Conservation (phyloP, 92 coral and sea anemone genomes). For the Epizoanthus illoricatus region DNA sequence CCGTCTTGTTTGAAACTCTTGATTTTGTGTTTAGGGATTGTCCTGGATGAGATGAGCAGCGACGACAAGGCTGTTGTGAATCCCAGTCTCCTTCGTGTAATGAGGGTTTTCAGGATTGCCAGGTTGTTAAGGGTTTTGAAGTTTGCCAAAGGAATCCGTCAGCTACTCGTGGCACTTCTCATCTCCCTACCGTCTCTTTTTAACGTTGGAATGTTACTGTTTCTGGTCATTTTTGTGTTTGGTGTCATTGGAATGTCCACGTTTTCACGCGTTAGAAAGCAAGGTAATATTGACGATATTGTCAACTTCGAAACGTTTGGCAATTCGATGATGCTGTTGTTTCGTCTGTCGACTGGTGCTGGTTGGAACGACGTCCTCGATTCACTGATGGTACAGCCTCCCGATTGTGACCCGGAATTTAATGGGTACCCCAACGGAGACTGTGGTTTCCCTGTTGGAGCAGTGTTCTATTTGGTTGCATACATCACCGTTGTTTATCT, state of each 20-base stretch:
- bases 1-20: neutral
- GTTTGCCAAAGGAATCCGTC: slow-evolving; percentile 96
- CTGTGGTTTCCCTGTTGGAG: slow-evolving; percentile 82
- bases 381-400: slow-evolving; percentile 88
- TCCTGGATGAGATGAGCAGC: slow-evolving; percentile 72
- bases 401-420: slow-evolving; percentile 79
- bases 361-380: slow-evolving; percentile 97
- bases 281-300: slow-evolving; percentile 83
- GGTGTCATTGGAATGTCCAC: slow-evolving; percentile 96
- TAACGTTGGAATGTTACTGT: slow-evolving; percentile 88
- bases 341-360: slow-evolving; percentile 91
- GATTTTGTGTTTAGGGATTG: slow-evolving; percentile 61
- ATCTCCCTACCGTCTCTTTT: slow-evolving; percentile 90
- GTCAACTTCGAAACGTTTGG: slow-evolving; percentile 94
- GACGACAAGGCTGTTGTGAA: slow-evolving; percentile 64
- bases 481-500: slow-evolving; percentile 78
- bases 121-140: slow-evolving; percentile 85
- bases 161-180: slow-evolving; percentile 83
- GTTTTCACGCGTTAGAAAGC: slow-evolving; percentile 81
- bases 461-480: slow-evolving; percentile 68
- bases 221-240: slow-evolving; percentile 88
- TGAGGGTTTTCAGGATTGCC: slow-evolving; percentile 90
- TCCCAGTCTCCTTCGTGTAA: slow-evolving; percentile 85
- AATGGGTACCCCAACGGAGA: slow-evolving; percentile 72
- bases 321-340: slow-evolving; percentile 84